Evolutionary conservation across 2,797 vertebrate genomes (phyloP).

Genomic region (Cichlasoma orientale): DNA sequence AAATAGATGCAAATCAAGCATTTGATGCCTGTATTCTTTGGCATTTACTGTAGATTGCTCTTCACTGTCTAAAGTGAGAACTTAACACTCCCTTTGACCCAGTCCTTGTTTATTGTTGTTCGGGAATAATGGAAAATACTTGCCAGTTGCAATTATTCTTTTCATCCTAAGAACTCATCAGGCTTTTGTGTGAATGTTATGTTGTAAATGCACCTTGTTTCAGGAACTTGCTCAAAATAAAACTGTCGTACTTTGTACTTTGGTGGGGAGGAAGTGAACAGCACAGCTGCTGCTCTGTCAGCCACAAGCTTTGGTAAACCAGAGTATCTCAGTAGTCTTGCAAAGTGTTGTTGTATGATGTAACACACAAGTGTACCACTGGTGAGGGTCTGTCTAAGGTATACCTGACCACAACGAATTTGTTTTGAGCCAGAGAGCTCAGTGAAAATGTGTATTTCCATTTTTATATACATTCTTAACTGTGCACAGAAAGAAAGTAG

Average conservation of each 20-base stretch:
- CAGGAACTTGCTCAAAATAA: constrained; percentile 70
- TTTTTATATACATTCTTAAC: background rate
- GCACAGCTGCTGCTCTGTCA: constrained; percentile 47
- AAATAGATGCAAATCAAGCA: constrained; percentile 45
- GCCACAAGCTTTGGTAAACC: constrained; percentile 15
- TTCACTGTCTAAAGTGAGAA: background rate
- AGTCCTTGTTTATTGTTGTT: background rate
- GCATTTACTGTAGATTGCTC: constrained; percentile 20
- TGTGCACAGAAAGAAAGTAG: background rate
- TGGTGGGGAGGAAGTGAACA: constrained; percentile 59
- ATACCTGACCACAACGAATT: background rate
- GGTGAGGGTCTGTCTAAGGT: background rate
- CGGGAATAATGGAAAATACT: constrained; percentile 15
- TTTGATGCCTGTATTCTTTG: constrained; percentile 33
- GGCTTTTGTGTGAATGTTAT: constrained; percentile 21
- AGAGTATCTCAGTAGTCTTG: constrained; percentile 15
- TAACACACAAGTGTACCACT: background rate
- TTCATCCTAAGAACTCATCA: constrained; percentile 14
- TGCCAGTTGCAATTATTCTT: background rate
- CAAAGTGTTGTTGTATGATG: constrained; percentile 13
- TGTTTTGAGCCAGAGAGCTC: background rate
- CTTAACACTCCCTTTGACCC: constrained; percentile 1
- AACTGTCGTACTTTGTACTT: constrained; percentile 42
- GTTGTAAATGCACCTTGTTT: constrained; percentile 52
- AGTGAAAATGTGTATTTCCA: background rate